These are phyloP conservation scores for Thripadectes ignobilis DNA, from an alignment of 2,797 vertebrate genomes.

Conservation along the genomic window DNA sequence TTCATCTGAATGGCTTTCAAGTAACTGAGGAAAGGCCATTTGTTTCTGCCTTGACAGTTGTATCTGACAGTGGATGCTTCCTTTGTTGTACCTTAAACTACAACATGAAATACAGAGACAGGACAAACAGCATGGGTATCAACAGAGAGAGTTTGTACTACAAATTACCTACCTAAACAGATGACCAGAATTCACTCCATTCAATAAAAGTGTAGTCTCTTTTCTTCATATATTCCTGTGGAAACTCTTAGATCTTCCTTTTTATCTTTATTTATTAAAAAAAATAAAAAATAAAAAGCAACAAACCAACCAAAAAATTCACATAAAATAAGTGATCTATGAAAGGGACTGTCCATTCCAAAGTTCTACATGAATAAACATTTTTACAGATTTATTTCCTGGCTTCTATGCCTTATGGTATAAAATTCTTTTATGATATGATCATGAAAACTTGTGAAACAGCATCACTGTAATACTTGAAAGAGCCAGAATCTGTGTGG, in stretches of 20 bases:
- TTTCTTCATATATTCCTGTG: background rate
- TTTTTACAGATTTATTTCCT: background rate
- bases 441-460: conserved; percentile 1
- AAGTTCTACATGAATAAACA: background rate
- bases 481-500: background rate
- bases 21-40: background rate
- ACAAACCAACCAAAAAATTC: accelerated
- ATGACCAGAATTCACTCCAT: background rate
- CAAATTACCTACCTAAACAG: background rate
- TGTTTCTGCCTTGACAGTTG: background rate
- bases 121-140: background rate
- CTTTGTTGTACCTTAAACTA: background rate
- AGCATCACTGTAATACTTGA: background rate
- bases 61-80: background rate
- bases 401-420: background rate
- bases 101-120: background rate
- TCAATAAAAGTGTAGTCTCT: background rate
- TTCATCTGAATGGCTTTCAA: background rate
- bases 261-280: background rate
- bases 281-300: background rate
- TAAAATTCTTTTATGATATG: background rate
- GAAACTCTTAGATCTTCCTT: background rate
- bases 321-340: background rate
- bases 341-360: background rate
- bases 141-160: background rate